Evolutionary conservation across 2,797 vertebrate species (phyloP), one percentile per base, ranked within the genome.

Genomic region (Antrozous pallidus): DNA sequence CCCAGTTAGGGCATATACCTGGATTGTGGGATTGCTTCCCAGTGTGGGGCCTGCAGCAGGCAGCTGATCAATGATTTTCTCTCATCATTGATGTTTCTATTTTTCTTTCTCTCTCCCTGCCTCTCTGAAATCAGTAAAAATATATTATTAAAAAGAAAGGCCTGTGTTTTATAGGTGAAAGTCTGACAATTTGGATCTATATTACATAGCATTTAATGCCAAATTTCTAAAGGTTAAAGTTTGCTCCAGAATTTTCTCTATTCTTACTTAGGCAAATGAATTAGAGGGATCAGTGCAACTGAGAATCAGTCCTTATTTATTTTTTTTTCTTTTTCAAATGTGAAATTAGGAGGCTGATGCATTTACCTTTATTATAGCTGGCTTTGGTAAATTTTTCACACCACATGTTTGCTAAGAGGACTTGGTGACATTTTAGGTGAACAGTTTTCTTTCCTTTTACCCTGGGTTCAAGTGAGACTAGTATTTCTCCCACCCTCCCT

Each of bases 141-240:
- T 31, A 31, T 61, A 61, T 61, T 31, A 6, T 14, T 28, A 24
- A 61, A 61, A 77, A 51, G 79, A 87, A 79, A 70, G 26, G 12
- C 31, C 11, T 93, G 7, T 69, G 20, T 85, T 90, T 84, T 88
- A 11, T 61, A 56, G 17, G 18, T 71, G 16, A 79, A 96, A 79
- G 7, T 73, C 16, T 85, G n/a, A 7, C 71, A 79, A 75, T 71
- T 78, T 82, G 51, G n/a, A 61, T 74, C 33, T 47, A 81, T 54
- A 90, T 71, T 73, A 47, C 42, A 88, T 38, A 74, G 4, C 10
- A 75, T 80, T 91, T 89, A 81, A 92, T 90, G 28, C 42, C 84
- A 69, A 65, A 22, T 69, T 94, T 90, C 75, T 89, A 74, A 93
- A 28, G 18, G 69, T 74, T 45, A 87, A 87, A 54, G 7, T 80